Evolutionary conservation across 2,888 invertebrate genomes (phyloP).

Genomic region (Myopa testacea): DNA sequence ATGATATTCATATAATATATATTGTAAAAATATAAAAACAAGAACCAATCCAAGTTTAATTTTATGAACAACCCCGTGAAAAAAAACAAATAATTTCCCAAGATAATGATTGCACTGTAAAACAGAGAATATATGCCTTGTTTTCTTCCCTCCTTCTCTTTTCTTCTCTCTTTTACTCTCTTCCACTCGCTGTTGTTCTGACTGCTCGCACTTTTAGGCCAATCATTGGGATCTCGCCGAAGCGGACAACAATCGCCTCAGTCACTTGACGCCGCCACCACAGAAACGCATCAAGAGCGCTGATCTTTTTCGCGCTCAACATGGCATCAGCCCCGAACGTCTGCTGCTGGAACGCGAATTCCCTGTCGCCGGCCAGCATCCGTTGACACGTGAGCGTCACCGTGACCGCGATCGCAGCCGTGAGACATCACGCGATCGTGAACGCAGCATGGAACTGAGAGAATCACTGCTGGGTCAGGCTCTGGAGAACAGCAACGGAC

Average conservation of each 20-base stretch:
- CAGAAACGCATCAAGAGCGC: slow-evolving; percentile 79
- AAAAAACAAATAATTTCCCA: not conserved
- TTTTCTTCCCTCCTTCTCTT: not conserved
- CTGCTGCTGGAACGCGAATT: slow-evolving; percentile 67
- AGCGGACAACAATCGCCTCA: slow-evolving; percentile 68
- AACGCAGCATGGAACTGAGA: slow-evolving; percentile 74
- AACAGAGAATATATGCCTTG: too few relatives aligned
- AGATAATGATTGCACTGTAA: not conserved
- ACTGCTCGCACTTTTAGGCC: slow-evolving; percentile 50
- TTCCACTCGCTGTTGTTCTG: not conserved
- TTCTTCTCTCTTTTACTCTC: slow-evolving; percentile 10
- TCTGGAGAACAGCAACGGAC: slow-evolving; percentile 76
- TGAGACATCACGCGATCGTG: slow-evolving; percentile 71
- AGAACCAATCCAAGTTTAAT: not conserved
- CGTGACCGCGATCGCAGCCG: slow-evolving; percentile 56
- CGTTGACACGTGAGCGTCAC: slow-evolving; percentile 64
- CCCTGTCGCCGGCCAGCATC: slow-evolving; percentile 65
- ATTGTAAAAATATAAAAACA: not conserved
- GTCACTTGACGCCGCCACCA: slow-evolving; percentile 72
- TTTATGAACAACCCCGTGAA: slow-evolving; percentile 10
- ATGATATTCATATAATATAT: not conserved
- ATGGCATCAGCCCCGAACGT: slow-evolving; percentile 69
- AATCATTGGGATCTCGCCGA: slow-evolving; percentile 75
- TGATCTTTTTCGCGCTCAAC: slow-evolving; percentile 76
- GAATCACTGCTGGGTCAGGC: slow-evolving; percentile 82